A percentile compares a stretch with the other conserved stretches of the same genome.
These are phyloP conservation scores for Gallinago solitaria DNA, from an alignment of 2,797 vertebrate genomes.

Conservation along the genomic window DNA sequence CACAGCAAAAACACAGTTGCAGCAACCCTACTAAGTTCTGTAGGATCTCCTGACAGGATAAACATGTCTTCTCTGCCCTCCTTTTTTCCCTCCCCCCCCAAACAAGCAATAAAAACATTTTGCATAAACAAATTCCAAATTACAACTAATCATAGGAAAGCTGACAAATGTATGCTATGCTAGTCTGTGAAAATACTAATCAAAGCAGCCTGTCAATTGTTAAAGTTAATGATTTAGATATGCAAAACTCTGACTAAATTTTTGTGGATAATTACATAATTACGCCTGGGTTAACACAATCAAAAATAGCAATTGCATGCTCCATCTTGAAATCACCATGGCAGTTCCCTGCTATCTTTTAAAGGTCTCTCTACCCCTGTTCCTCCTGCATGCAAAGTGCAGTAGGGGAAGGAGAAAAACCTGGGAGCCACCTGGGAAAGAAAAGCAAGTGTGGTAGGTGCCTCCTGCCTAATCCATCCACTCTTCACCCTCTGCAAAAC, in stretches of 20 bases:
- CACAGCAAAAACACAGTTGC: not conserved
- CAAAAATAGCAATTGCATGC: slow-evolving; percentile 76
- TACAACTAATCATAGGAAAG: slow-evolving; percentile 79
- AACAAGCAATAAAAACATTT: slow-evolving; percentile 78
- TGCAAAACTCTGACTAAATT: slow-evolving; percentile 80
- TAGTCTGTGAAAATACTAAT: slow-evolving; percentile 81
- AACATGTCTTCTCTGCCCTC: slow-evolving; percentile 28
- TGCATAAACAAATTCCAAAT: slow-evolving; percentile 81
- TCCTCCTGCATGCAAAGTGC: not conserved
- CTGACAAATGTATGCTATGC: slow-evolving; percentile 79
- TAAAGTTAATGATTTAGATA: slow-evolving; percentile 84
- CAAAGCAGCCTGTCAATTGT: slow-evolving; percentile 82
- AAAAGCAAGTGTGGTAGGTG: not conserved
- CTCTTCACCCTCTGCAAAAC: not conserved
- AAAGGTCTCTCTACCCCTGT: not conserved
- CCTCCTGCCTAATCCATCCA: not conserved
- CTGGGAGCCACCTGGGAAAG: not conserved
- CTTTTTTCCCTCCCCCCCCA: not conserved
- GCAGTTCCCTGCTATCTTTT: not conserved
- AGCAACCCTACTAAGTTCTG: slow-evolving; percentile 7
- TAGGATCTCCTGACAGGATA: slow-evolving; percentile 34
- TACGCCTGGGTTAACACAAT: slow-evolving; percentile 80
- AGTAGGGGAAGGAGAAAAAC: not conserved
- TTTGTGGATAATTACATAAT: slow-evolving; percentile 83
- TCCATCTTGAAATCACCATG: slow-evolving; percentile 50